Conservation (phyloP, 2,797 vertebrate genomes). For the Malacoraja senta region DNA sequence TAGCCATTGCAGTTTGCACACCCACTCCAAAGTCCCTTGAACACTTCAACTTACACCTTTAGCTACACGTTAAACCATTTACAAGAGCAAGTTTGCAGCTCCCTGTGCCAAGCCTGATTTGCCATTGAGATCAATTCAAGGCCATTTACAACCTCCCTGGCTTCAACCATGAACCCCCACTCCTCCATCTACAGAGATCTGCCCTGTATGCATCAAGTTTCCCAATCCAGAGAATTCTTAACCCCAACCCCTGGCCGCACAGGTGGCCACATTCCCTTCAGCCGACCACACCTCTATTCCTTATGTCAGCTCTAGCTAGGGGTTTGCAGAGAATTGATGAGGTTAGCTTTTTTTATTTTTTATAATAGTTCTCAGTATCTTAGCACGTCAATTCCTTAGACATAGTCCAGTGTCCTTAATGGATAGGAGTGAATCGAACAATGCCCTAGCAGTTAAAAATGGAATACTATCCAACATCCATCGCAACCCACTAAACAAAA, state of each 20-base stretch:
- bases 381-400: no score
- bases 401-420: no score
- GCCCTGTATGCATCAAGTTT: not conserved
- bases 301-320: not conserved
- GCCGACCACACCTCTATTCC: not conserved
- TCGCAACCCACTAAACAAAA: no score
- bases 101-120: not conserved
- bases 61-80: not conserved
- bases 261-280: not conserved
- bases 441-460: not conserved
- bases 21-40: not conserved
- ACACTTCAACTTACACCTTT: not conserved
- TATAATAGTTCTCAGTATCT: no score
- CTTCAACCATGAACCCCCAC: not conserved
- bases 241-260: not conserved
- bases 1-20: not conserved
- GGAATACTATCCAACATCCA: no score
- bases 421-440: no score
- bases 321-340: not conserved
- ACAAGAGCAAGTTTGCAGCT: not conserved
- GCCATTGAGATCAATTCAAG: not conserved
- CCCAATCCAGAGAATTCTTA: not conserved
- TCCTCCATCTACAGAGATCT: not conserved
- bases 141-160: not conserved
- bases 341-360: no score